Percentiles rank a stretch among this genome's conserved stretches.
phyloP scores from a whole-genome alignment of 2,888 invertebrate species.

The Latrodectus elegans region DNA sequence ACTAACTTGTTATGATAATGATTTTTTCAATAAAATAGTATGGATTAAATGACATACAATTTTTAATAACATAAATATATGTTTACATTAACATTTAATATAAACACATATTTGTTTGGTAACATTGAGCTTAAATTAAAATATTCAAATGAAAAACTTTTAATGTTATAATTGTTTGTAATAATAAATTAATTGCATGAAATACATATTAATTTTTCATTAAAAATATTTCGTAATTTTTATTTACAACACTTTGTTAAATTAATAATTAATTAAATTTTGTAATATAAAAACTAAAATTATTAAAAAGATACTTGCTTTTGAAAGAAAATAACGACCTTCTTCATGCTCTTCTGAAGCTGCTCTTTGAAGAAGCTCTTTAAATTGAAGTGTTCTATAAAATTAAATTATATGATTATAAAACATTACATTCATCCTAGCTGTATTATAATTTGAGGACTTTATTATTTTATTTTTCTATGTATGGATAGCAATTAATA shows the following conservation, averaged over 20 bases:
- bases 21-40: too few species aligned
- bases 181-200: background rate
- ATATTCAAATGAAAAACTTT: too few species aligned
- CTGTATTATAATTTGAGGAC: too few species aligned
- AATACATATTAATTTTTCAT: background rate
- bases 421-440: background rate
- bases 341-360: slow-evolving; percentile 73
- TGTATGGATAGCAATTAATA: background rate
- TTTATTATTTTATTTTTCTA: background rate
- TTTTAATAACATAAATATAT: too few species aligned
- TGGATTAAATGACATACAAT: too few species aligned
- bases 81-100: too few species aligned
- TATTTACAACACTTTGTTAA: background rate
- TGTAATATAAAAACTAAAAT: slow-evolving; percentile 71
- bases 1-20: too few species aligned
- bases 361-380: slow-evolving; percentile 75
- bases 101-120: too few species aligned
- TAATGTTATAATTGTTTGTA: too few species aligned
- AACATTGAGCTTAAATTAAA: too few species aligned
- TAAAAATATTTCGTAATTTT: background rate
- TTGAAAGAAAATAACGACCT: slow-evolving; percentile 73
- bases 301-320: slow-evolving; percentile 71
- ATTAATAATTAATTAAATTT: slow-evolving; percentile 47
- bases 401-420: background rate
- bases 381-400: slow-evolving; percentile 75